These are phyloP conservation scores for Brotogeris chrysoptera DNA, from an alignment of 2,797 vertebrate genomes.

Conservation along the genomic window DNA sequence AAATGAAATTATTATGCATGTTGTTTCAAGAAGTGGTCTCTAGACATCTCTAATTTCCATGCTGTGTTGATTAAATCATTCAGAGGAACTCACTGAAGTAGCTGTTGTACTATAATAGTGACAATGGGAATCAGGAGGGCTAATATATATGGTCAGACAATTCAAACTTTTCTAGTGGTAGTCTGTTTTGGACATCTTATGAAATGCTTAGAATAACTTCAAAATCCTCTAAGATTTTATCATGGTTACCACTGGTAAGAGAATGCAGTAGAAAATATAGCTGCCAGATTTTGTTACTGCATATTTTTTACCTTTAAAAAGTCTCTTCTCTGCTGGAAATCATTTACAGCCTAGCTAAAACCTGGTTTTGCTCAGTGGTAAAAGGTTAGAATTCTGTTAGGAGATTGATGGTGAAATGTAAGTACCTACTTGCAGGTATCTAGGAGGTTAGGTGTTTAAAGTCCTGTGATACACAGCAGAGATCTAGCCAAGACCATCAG, in stretches of 20 bases:
- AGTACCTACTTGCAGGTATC: not conserved
- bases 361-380: not conserved
- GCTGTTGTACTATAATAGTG: not conserved
- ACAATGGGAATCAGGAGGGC: not conserved
- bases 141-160: not conserved
- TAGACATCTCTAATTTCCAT: constrained; percentile 7
- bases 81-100: constrained; percentile 1
- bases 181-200: not conserved
- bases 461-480: not conserved
- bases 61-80: constrained; percentile 4
- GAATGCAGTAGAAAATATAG: not conserved
- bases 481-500: not conserved
- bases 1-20: not conserved
- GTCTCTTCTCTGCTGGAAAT: not conserved
- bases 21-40: constrained; percentile 28
- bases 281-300: not conserved
- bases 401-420: not conserved
- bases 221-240: not conserved
- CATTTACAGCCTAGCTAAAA: not conserved
- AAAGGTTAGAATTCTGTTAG: not conserved
- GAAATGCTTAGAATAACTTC: not conserved
- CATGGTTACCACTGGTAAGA: not conserved
- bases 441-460: not conserved
- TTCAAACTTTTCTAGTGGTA: not conserved
- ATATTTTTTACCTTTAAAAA: not conserved